Conservation (phyloP, 2,888 invertebrate species). For the Seira ritae region DNA sequence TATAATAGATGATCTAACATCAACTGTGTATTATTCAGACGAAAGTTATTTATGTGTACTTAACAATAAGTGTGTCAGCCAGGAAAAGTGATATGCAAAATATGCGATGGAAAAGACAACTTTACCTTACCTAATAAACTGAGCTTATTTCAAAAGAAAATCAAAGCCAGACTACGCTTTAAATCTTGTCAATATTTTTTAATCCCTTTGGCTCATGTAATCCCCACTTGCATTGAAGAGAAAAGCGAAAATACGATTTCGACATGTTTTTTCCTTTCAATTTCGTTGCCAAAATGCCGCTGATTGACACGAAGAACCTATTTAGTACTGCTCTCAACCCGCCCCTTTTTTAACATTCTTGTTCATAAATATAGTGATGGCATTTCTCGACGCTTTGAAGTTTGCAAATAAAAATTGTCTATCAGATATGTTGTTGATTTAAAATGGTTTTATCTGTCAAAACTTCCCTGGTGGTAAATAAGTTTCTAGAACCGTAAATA, state of each 20-base stretch:
- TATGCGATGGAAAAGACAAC: background rate
- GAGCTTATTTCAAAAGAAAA: background rate
- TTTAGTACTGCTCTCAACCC: too few relatives aligned
- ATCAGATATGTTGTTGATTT: background rate
- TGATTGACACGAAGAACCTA: too few relatives aligned
- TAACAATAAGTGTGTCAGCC: conserved; percentile 40
- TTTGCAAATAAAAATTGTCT: background rate
- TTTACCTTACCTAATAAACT: conserved; percentile 1
- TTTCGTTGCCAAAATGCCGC: too few relatives aligned
- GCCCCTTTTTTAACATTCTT: too few relatives aligned
- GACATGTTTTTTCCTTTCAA: too few relatives aligned
- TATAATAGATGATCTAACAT: too few relatives aligned
- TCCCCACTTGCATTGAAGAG: background rate
- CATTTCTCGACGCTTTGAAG: too few relatives aligned
- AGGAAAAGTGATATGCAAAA: conserved; percentile 12
- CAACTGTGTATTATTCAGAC: too few relatives aligned
- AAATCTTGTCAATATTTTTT: background rate
- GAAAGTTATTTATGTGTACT: background rate
- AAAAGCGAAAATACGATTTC: too few relatives aligned
- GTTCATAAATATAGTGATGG: too few relatives aligned
- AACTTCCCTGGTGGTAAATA: background rate
- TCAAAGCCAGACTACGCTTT: background rate
- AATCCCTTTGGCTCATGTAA: background rate
- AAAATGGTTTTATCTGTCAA: conserved; percentile 37
- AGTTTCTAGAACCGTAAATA: too few relatives aligned